Evolutionary conservation across 2,113 vertebrate genomes (phyloP), one percentile per base, ranked within the genome.

Genomic region (Hypocryptadius cinnamomeus): DNA sequence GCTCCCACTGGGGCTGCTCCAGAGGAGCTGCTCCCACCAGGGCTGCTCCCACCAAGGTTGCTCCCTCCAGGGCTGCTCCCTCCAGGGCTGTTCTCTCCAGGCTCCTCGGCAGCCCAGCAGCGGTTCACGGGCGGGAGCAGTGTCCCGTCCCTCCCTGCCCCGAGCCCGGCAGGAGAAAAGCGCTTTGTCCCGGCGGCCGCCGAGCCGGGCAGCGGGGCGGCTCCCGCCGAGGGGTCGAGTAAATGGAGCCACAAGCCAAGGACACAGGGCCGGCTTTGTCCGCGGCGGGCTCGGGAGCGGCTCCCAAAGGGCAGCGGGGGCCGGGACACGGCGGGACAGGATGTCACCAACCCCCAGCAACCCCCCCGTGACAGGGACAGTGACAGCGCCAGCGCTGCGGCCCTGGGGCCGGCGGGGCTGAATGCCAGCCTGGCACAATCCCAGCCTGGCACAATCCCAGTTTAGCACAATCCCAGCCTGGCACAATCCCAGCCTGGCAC

Each of bases 251-350:
- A 81, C 14, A 90, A 94, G 95, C 83, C 72, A 70, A 66, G 83
- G 91, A 80, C 93, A 96, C 94, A 95, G 94, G 47, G 77, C 8
- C 35, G 59, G 89, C 95, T 93, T 94, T 95, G 95, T 96, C 18
- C 18, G 22, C 33, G 44, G 48, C 4, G 15, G 73, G 40, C 56
- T 5, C 39, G 4, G 11, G 17, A 77, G 20, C 9, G 6, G 21
- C 15, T 33, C 31, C 6, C 5, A 25, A 63, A 80, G 78, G 90
- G 51, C 92, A 27, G 50, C 1, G 4, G 60, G 47, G 69, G 25
- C 22, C 1, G 5, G 25, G 59, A n/a, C 6, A 2, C 1, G 9
- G 56, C 35, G 0, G 42, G 72, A 22, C 45, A 21, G 61, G 37
- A 11, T 30, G 44, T 5, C 61, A 42, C 47, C 30, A 8, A 3